A percentile compares a stretch with the other conserved stretches of the same genome.
Conservation (phyloP, 2,113 vertebrate species). For the Sakesphorus luctuosus region DNA sequence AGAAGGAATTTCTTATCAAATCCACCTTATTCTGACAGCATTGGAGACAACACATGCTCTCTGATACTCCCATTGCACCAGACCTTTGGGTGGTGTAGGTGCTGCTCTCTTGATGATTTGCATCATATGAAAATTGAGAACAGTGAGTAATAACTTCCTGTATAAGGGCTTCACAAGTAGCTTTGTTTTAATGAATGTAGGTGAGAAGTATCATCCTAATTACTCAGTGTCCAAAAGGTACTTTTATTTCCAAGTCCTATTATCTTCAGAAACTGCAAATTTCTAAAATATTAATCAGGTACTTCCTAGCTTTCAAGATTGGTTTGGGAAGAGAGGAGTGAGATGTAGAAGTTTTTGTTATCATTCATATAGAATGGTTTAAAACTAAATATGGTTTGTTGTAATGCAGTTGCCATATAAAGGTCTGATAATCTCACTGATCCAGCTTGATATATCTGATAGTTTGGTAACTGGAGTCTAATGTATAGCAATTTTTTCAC, state of each 20-base stretch:
- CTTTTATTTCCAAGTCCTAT: not conserved
- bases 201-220: conserved; percentile 20
- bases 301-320: not conserved
- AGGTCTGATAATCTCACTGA: not conserved
- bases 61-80: not conserved
- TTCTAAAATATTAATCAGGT: conserved; percentile 2
- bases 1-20: not conserved
- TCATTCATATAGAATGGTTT: not conserved
- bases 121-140: not conserved
- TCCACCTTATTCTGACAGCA: not conserved
- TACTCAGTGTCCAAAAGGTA: conserved; percentile 19
- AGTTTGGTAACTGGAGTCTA: not conserved
- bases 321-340: not conserved
- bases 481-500: not conserved
- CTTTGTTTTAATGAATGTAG: not conserved
- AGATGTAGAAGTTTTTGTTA: not conserved
- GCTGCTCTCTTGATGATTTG: not conserved
- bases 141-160: conserved; percentile 21
- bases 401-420: not conserved
- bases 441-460: not conserved
- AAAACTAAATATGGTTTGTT: not conserved
- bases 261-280: conserved; percentile 24
- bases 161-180: not conserved
- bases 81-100: not conserved
- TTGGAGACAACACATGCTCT: not conserved